phyloP scores from a whole-genome alignment of 2,797 vertebrate genomes.

The Linurgus olivaceus region DNA sequence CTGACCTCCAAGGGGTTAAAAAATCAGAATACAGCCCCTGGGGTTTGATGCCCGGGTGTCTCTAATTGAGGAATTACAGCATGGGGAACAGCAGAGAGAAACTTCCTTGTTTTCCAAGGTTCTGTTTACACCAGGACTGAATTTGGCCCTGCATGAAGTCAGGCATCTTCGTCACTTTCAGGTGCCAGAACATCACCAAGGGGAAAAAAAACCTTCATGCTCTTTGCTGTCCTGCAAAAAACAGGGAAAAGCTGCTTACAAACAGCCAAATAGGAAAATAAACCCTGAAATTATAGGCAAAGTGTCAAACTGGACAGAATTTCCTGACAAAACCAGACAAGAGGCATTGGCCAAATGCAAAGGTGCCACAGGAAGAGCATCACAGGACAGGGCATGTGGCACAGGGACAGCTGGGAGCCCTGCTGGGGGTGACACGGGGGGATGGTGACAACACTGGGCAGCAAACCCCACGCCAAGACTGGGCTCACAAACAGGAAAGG shows the following conservation, averaged over 20 bases:
- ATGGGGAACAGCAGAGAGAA: neutral
- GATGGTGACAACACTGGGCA: neutral
- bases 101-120: neutral
- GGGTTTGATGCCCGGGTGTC: neutral
- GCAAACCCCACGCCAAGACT: neutral
- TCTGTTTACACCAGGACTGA: neutral
- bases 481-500: neutral
- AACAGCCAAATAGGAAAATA: neutral
- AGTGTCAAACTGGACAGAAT: neutral
- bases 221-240: neutral
- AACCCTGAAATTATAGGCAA: fast-evolving
- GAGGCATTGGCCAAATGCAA: neutral
- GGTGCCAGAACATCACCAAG: neutral
- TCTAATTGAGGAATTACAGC: neutral
- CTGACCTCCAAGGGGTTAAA: fast-evolving
- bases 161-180: neutral
- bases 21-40: neutral
- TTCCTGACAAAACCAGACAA: neutral
- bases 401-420: neutral
- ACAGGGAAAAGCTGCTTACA: neutral
- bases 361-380: neutral
- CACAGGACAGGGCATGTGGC: fast-evolving
- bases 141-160: neutral
- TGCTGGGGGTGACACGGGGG: neutral
- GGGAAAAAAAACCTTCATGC: neutral